phyloP scores from a whole-genome alignment of 2,797 vertebrate species.

The Phoxinus dragarum region DNA sequence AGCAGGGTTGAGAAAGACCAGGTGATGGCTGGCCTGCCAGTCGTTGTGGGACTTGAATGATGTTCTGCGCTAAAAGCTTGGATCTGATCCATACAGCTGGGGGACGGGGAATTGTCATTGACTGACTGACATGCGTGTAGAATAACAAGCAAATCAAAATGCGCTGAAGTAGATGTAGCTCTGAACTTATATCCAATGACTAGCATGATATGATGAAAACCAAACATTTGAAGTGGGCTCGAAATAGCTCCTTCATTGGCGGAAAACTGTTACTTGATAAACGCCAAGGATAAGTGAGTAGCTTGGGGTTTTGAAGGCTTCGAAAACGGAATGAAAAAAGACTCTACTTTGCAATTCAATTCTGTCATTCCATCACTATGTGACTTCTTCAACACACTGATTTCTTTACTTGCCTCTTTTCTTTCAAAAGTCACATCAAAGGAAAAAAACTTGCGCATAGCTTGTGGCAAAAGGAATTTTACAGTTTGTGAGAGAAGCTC shows the following conservation, averaged over 20 bases:
- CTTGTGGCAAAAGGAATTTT: conserved; percentile 42
- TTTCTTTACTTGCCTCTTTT: conserved; percentile 11
- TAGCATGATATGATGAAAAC: conserved; percentile 19
- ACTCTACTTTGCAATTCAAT: not conserved
- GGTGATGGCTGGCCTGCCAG: conserved; percentile 33
- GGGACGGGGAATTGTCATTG: conserved; percentile 10
- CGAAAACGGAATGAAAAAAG: not conserved
- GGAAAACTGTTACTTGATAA: conserved; percentile 39
- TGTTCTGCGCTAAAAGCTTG: conserved; percentile 39
- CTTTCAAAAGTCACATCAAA: conserved; percentile 36
- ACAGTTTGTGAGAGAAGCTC: conserved; percentile 51
- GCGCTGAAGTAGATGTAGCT: conserved; percentile 31
- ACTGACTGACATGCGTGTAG: conserved; percentile 32
- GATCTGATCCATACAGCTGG: conserved; percentile 36
- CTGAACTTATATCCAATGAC: conserved; percentile 28
- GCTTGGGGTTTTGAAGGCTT: not conserved
- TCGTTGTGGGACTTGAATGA: conserved; percentile 21
- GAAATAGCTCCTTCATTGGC: conserved; percentile 26
- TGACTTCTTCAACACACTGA: conserved; percentile 4
- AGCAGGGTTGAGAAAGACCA: conserved; percentile 44
- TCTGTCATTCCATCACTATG: conserved; percentile 34
- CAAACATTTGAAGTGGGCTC: conserved; percentile 19
- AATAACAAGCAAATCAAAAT: conserved; percentile 47
- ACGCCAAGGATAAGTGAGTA: not conserved
- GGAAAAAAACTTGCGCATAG: not conserved